Evolutionary conservation across 1,140 invertebrate genomes (phyloP), one percentile per base, ranked within the genome.

Genomic region (Leptopilina clavipes): DNA sequence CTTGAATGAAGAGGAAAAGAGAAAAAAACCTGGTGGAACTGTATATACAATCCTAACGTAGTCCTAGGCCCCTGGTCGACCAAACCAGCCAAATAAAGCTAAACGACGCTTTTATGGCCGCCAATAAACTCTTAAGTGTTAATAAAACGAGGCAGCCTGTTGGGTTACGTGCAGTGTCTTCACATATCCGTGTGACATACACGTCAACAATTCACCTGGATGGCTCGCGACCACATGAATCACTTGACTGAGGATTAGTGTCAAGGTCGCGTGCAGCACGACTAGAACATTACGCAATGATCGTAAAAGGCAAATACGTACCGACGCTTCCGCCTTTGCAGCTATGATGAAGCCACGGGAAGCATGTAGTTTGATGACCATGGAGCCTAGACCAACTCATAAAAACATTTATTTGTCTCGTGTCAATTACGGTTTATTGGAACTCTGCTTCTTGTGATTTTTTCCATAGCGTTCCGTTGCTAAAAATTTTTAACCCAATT

Each of bases 51-150:
- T 31, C 70, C 74, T 77, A 78, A 79, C 78, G 76, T 80, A 83
- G 77, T 81, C 77, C 80, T 81, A 81, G 70, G 76, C 75, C 81
- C 77, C 76, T 75, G 75, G 52, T 59, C 22, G 56, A 59, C 56
- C 1, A 40, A 31, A 48, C 25, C 83, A 81, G 78, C 85, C 86
- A 89, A 89, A 90, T 89, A 88, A 89, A 88, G 87, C 87, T 87
- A 85, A 89, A 88, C 87, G 87, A 83, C 82, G 82, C 80, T 87
- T 91, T 91, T 91, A 91, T 82, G 87, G 79, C 84, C 81, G 84
- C 84, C 90, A 90, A 90, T 91, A 91, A 91, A 91, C 82, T 89
- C 90, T 91, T 90, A 90, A 89, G 90, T 89, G 89, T 91, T 88
- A 85, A 86, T 89, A 86, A 90, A 90, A 90, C 86, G 86, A 83